Evolutionary conservation across 53 echinoderm and acorn worm genomes (phyloP).

Genomic region (Antedon mediterranea): DNA sequence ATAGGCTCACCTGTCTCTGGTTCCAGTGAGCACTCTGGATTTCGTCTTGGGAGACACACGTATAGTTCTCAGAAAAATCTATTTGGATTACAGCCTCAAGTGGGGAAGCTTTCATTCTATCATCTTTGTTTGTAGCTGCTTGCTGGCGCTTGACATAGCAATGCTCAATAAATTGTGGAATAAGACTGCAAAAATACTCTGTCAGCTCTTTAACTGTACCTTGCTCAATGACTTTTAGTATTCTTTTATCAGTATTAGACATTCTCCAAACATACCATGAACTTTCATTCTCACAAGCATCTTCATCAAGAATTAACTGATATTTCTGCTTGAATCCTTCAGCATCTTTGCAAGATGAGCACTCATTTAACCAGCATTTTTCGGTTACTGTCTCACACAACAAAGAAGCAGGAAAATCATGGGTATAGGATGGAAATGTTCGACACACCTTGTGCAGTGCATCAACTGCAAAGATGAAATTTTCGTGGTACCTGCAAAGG

Average conservation of each 20-base stretch:
- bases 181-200: constrained; percentile 13
- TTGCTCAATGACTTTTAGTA: no score
- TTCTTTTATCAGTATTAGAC: no score
- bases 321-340: constrained; percentile 2
- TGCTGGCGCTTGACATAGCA: constrained; percentile 27
- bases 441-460: constrained; percentile 16
- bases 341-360: constrained; percentile 2
- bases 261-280: no score
- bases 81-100: constrained; percentile 25
- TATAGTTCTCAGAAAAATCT: constrained; percentile 40
- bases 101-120: background rate
- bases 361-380: constrained; percentile 22
- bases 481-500: constrained; percentile 28
- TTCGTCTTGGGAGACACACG: constrained; percentile 34
- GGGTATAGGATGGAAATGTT: constrained; percentile 1
- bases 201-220: no score
- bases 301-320: no score
- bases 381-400: background rate
- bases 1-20: constrained; percentile 35
- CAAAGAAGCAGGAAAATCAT: constrained; percentile 2
- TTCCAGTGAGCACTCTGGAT: constrained; percentile 53
- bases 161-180: constrained; percentile 28
- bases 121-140: constrained; percentile 9
- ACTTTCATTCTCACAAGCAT: no score
- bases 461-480: no score